A percentile compares a stretch with the other conserved stretches of the same genome.
Evolutionary conservation across 2,113 vertebrate species (phyloP).

Genomic region (Eclectus roratus): DNA sequence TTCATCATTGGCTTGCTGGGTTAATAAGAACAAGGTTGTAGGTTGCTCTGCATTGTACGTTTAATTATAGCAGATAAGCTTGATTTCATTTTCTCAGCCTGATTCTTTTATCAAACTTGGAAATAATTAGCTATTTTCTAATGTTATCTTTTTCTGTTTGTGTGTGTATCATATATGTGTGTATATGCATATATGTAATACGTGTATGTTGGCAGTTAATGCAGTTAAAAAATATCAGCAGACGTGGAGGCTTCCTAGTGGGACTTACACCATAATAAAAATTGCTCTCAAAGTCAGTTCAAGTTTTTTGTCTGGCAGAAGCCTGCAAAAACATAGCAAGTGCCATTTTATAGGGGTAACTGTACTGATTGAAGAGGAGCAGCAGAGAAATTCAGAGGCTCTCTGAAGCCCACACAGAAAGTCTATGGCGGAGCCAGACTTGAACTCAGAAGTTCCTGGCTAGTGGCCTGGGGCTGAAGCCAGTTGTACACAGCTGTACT

Average conservation of each 20-base stretch:
- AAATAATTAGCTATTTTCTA: neutral
- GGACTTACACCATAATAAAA: neutral
- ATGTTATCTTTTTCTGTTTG: neutral
- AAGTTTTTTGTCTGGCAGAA: neutral
- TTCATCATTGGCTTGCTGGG: neutral
- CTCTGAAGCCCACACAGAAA: slow-evolving; percentile 23
- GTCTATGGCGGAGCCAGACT: slow-evolving; percentile 12
- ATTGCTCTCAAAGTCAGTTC: neutral
- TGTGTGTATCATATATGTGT: neutral
- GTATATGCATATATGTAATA: neutral
- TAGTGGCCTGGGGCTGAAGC: slow-evolving; percentile 3
- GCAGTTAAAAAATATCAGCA: neutral
- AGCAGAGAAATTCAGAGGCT: neutral
- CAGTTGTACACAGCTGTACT: neutral
- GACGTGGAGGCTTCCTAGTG: neutral
- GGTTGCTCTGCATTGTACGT: neutral
- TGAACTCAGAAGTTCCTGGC: slow-evolving; percentile 54
- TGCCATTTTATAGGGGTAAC: neutral
- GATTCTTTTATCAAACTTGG: neutral
- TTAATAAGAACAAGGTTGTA: neutral
- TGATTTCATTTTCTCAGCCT: neutral
- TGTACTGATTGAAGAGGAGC: neutral
- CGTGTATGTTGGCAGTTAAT: neutral
- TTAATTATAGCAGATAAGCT: neutral
- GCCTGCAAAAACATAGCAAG: neutral